Evolutionary conservation across 2,797 vertebrate species (phyloP), one percentile per base, ranked within the genome.

Genomic region (Manis javanica): DNA sequence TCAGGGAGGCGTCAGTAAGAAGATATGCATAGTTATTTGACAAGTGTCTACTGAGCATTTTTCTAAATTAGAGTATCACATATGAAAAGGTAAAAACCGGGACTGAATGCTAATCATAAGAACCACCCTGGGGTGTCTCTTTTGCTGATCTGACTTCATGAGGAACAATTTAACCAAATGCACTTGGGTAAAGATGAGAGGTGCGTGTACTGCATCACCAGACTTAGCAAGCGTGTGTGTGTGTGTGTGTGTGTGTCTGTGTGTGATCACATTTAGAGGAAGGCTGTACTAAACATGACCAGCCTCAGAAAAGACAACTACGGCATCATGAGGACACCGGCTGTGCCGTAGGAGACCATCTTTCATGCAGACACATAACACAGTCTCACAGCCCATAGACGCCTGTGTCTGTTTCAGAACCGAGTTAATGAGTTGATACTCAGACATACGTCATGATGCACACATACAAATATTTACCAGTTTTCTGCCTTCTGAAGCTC

Each of bases 21-120:
- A 98, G 98, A 98, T 97, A 97, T 91, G 97, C 91, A 85, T 89
- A 98, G 98, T 97, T 98, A 98, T 98, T 82, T 97, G 98, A 97
- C 87, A 97, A 96, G 98, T 19, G 18, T 64, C 66, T 39, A 97
- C 98, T 97, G 98, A 97, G 94, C 96, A 89, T 92, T 98, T 97
- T 98, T 98, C 98, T 99, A 98, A 99, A 99, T 99, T 99, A 98
- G 98, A 95, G 97, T 93, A 94, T 98, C 98, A 97, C 97, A 96
- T 96, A 97, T 97, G 98, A 97, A 98, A 99, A 98, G 98, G 94
- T 94, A 90, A 96, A 96, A 96, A 83, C 95, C 0, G 21, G 85
- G 77, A 1, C 3, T 31, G 91, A 87, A 71, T 82, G 81, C 23
- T 87, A 68, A 93, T 31, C 7, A 9, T 7, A 4, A 11, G 82